Evolutionary conservation across 1,140 invertebrate genomes (phyloP).

Genomic region (Nephotettix cincticeps): DNA sequence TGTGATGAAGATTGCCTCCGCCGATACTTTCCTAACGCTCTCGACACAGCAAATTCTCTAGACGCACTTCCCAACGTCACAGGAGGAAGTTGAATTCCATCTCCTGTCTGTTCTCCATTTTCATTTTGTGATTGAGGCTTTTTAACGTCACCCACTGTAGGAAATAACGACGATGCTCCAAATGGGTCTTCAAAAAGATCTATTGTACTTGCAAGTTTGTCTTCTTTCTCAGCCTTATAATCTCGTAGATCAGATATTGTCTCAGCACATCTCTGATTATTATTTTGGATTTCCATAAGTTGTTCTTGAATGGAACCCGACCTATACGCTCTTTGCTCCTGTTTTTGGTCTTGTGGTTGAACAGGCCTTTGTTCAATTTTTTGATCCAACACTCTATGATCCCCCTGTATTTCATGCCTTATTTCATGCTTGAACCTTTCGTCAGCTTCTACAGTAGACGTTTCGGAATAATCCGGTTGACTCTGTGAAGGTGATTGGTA

Average conservation of each 20-base stretch:
- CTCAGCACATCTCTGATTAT: too few species aligned
- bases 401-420: background rate
- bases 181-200: slow-evolving; percentile 48
- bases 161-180: slow-evolving; percentile 62
- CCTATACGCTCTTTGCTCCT: slow-evolving; percentile 25
- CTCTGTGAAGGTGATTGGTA: slow-evolving; percentile 42
- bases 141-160: slow-evolving; percentile 71
- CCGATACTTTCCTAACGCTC: slow-evolving; percentile 78
- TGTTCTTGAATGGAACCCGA: too few species aligned
- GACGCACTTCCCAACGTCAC: slow-evolving; percentile 61
- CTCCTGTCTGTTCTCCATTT: slow-evolving; percentile 49
- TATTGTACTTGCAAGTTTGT: too few species aligned
- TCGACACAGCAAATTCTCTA: slow-evolving; percentile 81
- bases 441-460: slow-evolving; percentile 7
- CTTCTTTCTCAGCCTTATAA: too few species aligned
- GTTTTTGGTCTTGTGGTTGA: slow-evolving; percentile 41
- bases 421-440: background rate
- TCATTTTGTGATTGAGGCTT: slow-evolving; percentile 51
- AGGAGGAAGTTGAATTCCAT: slow-evolving; percentile 48
- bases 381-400: slow-evolving; percentile 44
- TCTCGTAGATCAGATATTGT: too few species aligned
- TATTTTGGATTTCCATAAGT: too few species aligned
- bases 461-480: slow-evolving; percentile 39
- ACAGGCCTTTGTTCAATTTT: slow-evolving; percentile 38
- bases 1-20: slow-evolving; percentile 59